Evolutionary conservation across 2,113 vertebrate species (phyloP), one percentile per base, ranked within the genome.

Genomic region (Acinonyx jubatus): DNA sequence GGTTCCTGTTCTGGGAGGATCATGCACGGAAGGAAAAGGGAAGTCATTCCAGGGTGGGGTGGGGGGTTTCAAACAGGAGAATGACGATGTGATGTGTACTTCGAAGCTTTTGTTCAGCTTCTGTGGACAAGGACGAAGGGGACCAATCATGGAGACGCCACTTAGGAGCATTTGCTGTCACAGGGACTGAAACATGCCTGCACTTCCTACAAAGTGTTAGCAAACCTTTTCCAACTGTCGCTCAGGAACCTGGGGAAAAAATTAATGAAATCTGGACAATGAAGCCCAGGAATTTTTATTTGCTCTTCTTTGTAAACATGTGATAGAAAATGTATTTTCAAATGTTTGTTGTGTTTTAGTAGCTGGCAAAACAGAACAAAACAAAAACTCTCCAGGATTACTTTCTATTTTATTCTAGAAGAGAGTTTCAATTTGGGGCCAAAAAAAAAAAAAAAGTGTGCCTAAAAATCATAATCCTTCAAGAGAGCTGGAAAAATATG

Each of bases 1-100:
- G 65, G 9, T 9, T 55, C 25, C 55, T 36, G 3, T 41, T 31
- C 31, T 31, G n/a, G 10, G 10, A 41, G 38, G 38, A n/a, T 25
- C 0, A 0, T 1, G 4, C 8, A 9, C 4, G 3, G 29, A 79
- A 31, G 48, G 76, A 52, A 79, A 21, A 5, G 5, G 19, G 45
- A 11, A 4, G 23, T 7, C 10, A 4, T n/a, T 29, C 9, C 45
- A 45, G 45, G 45, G 7, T 9, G 45, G 45, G 45, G 45, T 6
- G 23, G 13, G 31, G 38, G 16, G 8, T 31, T 38, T 55, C 45
- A 19, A 29, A 33, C 18, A 15, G 19, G 27, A 29, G 4, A 23
- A 12, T n/a, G 16, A 9, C 2, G 0, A 7, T 33, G 45, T 71
- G 9, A 5, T 15, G 0, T 36, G 29, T 29, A 3, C 21, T 57